Conservation (phyloP, 2,888 invertebrate genomes). For the Drosophila mulleri region DNA sequence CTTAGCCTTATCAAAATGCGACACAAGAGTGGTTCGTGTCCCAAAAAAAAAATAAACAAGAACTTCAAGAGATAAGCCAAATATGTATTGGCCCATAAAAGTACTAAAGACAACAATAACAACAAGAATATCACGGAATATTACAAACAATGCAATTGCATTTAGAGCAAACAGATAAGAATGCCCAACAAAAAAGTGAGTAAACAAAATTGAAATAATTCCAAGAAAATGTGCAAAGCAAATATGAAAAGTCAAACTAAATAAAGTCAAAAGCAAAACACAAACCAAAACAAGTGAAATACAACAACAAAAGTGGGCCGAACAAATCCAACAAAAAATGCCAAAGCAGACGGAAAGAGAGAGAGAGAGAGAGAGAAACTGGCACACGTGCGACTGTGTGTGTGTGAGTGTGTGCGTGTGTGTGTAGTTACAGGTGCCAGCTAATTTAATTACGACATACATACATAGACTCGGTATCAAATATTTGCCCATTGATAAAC, state of each 20-base stretch:
- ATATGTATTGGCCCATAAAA: slow-evolving; percentile 44
- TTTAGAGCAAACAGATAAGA: slow-evolving; percentile 53
- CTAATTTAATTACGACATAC: slow-evolving; percentile 71
- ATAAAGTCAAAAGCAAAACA: slow-evolving; percentile 31
- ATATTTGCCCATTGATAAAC: slow-evolving; percentile 64
- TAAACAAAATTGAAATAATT: slow-evolving; percentile 44
- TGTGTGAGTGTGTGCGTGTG: slow-evolving; percentile 18
- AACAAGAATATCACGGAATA: slow-evolving; percentile 19
- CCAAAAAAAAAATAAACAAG: slow-evolving; percentile 22
- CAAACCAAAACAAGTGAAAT: slow-evolving; percentile 36
- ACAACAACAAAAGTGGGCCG: slow-evolving; percentile 52
- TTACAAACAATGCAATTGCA: slow-evolving; percentile 62
- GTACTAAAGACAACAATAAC: background rate
- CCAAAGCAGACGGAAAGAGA: slow-evolving; percentile 22
- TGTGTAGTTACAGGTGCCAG: slow-evolving; percentile 59
- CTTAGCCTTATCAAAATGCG: slow-evolving; percentile 50
- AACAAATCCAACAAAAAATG: slow-evolving; percentile 27
- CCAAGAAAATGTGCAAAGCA: slow-evolving; percentile 43
- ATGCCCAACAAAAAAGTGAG: slow-evolving; percentile 20
- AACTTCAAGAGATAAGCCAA: slow-evolving; percentile 49
- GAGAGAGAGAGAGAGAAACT: slow-evolving; percentile 38
- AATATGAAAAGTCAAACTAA: slow-evolving; percentile 43
- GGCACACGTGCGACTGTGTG: slow-evolving; percentile 37
- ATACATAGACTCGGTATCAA: slow-evolving; percentile 44
- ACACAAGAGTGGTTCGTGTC: slow-evolving; percentile 30